phyloP scores from a whole-genome alignment of 2,888 invertebrate species.

The Xylota segnis region DNA sequence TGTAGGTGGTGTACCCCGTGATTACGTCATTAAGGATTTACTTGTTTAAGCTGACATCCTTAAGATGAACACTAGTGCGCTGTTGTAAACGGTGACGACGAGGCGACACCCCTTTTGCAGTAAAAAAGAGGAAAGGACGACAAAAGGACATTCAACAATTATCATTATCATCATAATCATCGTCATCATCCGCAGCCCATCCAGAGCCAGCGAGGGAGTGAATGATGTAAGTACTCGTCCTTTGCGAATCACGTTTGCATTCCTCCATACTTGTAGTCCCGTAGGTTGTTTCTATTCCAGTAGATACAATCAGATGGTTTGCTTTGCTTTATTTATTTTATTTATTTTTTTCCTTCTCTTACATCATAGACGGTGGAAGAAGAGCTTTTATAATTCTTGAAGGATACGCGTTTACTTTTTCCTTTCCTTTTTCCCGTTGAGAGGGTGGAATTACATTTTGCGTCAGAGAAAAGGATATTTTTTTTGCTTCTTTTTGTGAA shows the following conservation, averaged over 20 bases:
- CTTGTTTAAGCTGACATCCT: conserved; percentile 49
- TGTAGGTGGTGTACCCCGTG: conserved; percentile 27
- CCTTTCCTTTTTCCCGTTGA: neutral
- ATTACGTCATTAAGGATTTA: conserved; percentile 69
- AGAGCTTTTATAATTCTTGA: conserved; percentile 51
- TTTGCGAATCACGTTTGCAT: conserved; percentile 41
- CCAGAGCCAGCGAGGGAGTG: conserved; percentile 28
- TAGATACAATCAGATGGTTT: conserved; percentile 62
- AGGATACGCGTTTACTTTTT: conserved; percentile 28
- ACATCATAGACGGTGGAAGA: conserved; percentile 54
- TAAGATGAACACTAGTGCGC: conserved; percentile 52
- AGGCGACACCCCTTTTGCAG: conserved; percentile 18
- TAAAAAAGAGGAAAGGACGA: conserved; percentile 48
- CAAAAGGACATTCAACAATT: conserved; percentile 76
- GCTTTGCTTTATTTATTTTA: conserved; percentile 28
- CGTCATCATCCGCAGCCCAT: conserved; percentile 12
- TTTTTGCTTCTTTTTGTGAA: conserved; percentile 21
- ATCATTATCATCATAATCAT: conserved; percentile 51
- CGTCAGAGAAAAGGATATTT: conserved; percentile 30
- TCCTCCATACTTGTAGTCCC: conserved; percentile 39
- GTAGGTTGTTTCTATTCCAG: conserved; percentile 37
- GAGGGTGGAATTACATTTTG: conserved; percentile 44
- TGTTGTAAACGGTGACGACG: conserved; percentile 42
- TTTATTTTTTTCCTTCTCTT: conserved; percentile 48
- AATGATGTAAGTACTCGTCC: conserved; percentile 57